Percentiles rank a stretch among this genome's conserved stretches.
Evolutionary conservation across 2,888 invertebrate species (phyloP).

Genomic region (Cotesia congregata): DNA sequence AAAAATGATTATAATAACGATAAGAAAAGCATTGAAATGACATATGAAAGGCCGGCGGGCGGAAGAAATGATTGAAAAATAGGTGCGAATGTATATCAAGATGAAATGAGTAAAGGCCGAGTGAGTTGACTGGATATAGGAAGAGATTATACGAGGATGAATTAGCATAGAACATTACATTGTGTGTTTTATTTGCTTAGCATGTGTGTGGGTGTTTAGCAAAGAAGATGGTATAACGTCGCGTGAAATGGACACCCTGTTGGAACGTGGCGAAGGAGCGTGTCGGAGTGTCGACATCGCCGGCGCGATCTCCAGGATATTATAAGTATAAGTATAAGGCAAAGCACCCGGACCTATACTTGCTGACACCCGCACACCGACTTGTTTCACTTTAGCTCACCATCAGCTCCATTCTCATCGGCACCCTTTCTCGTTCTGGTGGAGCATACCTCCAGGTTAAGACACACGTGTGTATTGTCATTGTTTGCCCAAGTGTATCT

Average conservation of each 20-base stretch:
- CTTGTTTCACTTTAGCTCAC: background rate
- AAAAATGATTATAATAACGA: background rate
- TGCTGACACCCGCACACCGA: conserved; percentile 13
- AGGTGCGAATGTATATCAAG: conserved; percentile 9
- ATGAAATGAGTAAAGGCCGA: conserved; percentile 1
- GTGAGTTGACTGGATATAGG: background rate
- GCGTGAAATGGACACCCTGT: conserved; percentile 28
- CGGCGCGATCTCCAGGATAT: conserved; percentile 46
- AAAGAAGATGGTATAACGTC: conserved; percentile 14
- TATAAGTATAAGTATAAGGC: no score
- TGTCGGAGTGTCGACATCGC: conserved; percentile 51
- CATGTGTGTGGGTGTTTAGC: background rate
- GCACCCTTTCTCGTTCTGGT: conserved; percentile 40
- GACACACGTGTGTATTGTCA: background rate
- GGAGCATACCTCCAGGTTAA: conserved; percentile 5
- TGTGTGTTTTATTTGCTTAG: conserved; percentile 4
- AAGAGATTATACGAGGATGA: conserved; percentile 15
- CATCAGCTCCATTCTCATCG: conserved; percentile 36
- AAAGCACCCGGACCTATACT: conserved; percentile 46
- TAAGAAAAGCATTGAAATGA: background rate
- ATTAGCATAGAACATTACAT: conserved; percentile 36
- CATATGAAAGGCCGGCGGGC: conserved; percentile 12
- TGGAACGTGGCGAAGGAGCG: conserved; percentile 45
- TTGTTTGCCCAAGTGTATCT: background rate
- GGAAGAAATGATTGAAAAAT: conserved; percentile 22